Evolutionary conservation across 1,140 invertebrate genomes (phyloP).

Genomic region (Lucilia sericata): DNA sequence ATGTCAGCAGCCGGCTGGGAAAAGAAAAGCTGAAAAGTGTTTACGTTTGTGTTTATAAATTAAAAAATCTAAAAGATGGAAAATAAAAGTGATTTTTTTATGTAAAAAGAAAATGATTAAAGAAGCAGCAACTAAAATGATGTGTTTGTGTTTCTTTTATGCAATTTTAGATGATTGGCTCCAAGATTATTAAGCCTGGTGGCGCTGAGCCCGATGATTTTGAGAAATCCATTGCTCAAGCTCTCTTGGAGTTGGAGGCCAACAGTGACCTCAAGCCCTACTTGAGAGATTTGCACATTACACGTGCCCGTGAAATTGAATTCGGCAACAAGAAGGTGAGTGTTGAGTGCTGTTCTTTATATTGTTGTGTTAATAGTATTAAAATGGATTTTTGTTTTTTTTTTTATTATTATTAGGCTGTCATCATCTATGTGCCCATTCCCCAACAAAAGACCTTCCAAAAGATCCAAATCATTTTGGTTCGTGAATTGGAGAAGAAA

Average conservation of each 20-base stretch:
- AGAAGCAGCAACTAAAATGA: background rate
- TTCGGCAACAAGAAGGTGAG: slow-evolving; percentile 91
- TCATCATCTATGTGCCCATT: slow-evolving; percentile 99
- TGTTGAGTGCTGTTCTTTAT: slow-evolving; percentile 18
- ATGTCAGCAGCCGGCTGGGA: background rate
- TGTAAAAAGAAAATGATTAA: background rate
- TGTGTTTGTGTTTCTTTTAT: background rate
- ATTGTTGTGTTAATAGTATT: too few relatives aligned
- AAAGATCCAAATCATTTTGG: slow-evolving; percentile 95
- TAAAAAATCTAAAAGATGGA: background rate
- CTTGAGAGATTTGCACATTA: slow-evolving; percentile 94
- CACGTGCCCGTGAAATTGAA: slow-evolving; percentile 96
- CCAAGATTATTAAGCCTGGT: slow-evolving; percentile 92
- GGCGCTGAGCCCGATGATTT: slow-evolving; percentile 92
- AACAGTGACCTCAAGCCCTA: slow-evolving; percentile 97
- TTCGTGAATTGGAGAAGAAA: slow-evolving; percentile 99
- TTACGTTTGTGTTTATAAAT: background rate
- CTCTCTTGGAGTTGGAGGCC: slow-evolving; percentile 95
- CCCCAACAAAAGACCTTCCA: slow-evolving; percentile 97
- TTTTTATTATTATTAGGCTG: too few relatives aligned
- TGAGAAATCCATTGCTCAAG: slow-evolving; percentile 92
- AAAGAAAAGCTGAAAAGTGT: too few relatives aligned
- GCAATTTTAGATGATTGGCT: slow-evolving; percentile 77
- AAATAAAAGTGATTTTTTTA: background rate
- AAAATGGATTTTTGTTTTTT: too few relatives aligned